These are phyloP conservation scores for Falco berigora DNA, from an alignment of 2,797 vertebrate genomes.

Conservation along the genomic window DNA sequence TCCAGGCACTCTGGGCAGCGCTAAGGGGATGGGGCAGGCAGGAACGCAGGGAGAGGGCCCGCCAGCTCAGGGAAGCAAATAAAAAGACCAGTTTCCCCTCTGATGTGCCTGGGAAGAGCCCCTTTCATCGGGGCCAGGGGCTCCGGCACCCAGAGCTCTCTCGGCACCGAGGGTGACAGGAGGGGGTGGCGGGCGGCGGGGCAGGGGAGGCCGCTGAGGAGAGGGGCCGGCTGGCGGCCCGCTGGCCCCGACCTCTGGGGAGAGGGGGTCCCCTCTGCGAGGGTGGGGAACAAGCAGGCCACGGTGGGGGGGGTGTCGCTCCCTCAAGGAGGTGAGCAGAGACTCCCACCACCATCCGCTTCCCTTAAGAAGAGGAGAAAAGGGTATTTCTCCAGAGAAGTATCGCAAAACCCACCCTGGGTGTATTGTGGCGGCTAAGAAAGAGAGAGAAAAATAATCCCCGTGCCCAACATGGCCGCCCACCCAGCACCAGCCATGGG, in stretches of 20 bases:
- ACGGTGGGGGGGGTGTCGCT: background rate
- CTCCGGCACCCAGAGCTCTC: rapidly evolving
- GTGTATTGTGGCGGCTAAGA: background rate
- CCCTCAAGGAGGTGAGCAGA: background rate
- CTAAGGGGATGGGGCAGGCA: background rate
- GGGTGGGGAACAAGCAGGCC: background rate
- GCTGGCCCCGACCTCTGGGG: background rate
- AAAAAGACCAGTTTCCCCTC: background rate
- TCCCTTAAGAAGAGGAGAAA: background rate
- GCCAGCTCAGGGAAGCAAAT: background rate
- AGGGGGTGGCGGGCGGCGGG: background rate
- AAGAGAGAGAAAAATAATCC: slow-evolving; percentile 68
- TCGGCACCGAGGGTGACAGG: rapidly evolving
- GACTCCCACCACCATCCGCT: background rate
- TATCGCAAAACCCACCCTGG: background rate
- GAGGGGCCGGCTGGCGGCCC: background rate
- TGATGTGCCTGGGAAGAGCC: background rate
- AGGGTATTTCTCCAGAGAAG: background rate
- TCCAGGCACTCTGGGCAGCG: rapidly evolving
- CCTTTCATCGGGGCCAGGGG: rapidly evolving
- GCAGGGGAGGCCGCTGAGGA: background rate
- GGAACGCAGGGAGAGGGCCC: background rate
- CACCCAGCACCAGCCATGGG: slow-evolving; percentile 18
- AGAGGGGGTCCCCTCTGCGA: background rate
- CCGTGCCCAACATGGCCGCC: slow-evolving; percentile 75